Conservation (phyloP, 2,797 vertebrate genomes). For the Myoxocephalus aenaeus region DNA sequence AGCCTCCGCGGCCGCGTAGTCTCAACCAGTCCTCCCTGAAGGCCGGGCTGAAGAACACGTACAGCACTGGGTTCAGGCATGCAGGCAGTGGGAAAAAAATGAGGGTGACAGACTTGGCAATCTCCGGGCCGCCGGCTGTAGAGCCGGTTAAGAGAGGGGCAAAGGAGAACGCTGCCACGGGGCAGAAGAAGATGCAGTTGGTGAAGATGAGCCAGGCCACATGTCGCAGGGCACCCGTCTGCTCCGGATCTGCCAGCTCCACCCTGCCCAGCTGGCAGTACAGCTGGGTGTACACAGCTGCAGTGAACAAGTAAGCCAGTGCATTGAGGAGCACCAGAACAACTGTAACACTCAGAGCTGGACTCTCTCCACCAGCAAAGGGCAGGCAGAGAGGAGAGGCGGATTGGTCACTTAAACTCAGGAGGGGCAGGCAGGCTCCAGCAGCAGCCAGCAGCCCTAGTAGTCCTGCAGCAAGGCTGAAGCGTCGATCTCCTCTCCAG, state of each 20-base stretch:
- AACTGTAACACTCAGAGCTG: constrained; percentile 91
- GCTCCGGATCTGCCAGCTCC: constrained; percentile 91
- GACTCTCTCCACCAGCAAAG: constrained; percentile 91
- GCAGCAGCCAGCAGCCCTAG: constrained; percentile 86
- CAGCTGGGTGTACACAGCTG: constrained; percentile 93
- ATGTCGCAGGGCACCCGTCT: constrained; percentile 92
- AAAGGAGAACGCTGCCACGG: constrained; percentile 96
- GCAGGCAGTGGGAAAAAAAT: constrained; percentile 97
- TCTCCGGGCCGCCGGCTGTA: constrained; percentile 91
- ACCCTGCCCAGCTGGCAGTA: constrained; percentile 95
- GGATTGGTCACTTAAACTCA: constrained; percentile 84
- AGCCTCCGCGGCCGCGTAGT: constrained; percentile 76
- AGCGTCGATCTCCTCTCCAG: constrained; percentile 78
- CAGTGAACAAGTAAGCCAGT: constrained; percentile 93
- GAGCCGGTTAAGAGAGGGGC: constrained; percentile 89
- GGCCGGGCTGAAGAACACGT: constrained; percentile 96
- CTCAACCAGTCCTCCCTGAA: constrained; percentile 96
- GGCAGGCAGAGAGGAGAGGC: constrained; percentile 95
- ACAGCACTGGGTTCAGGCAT: constrained; percentile 95
- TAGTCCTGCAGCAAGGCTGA: constrained; percentile 83
- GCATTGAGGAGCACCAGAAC: constrained; percentile 94
- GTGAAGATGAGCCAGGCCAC: constrained; percentile 99
- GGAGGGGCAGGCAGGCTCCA: constrained; percentile 89
- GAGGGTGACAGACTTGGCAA: constrained; percentile 95
- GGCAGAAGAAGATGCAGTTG: constrained; percentile 99